Base-by-base conservation (phyloP, 2,888 invertebrate species). In the Ochropleura plecta region DNA sequence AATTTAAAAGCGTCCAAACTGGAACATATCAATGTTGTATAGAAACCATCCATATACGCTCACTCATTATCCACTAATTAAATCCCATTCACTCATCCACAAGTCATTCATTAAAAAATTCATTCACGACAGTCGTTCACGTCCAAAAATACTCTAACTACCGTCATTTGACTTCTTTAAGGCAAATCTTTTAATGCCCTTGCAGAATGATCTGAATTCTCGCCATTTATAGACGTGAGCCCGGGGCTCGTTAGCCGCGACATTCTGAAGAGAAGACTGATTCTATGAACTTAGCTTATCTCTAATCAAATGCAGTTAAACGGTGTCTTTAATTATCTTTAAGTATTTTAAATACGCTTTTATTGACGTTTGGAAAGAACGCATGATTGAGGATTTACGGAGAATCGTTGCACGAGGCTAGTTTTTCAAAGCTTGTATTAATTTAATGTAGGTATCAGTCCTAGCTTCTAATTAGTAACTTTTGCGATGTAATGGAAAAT, bases 91-190 rank as follows among this genome's bases (percentile, higher is more conserved):
- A 81, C 10, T 55, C 8, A 7, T 0, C 20, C 20, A 9, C 40
- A 18, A 75, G 55, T 20, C 62, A 81, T 81, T 78, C 76, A 75
- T 75, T 80, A 81, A 65, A 79, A n/a, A 57, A 44, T 8, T 60
- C 44, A 78, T 53, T 65, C 30, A 53, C n/a, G 30, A 42, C 62
- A 42, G 57, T 30, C 49, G 48, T 30, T 73, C 18, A 14, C 16
- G 57, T 80, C 16, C 16, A 48, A 73, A 71, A 53, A 64, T 73
- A 46, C n/a, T 77, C 30, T 20, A 77, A 76, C 48, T 76, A 51
- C 73, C 73, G 49, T 72, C 57, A 76, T 57, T 78, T 81, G 18
- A 42, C 3, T 48, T 57, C 20, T 60, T 12, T 51, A 42, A 30
- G 66, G 76, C 4, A 59, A 67, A 44, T 63, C 8, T 44, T 48